phyloP scores from a whole-genome alignment of 2,888 invertebrate species.

The Oscheius sp. region DNA sequence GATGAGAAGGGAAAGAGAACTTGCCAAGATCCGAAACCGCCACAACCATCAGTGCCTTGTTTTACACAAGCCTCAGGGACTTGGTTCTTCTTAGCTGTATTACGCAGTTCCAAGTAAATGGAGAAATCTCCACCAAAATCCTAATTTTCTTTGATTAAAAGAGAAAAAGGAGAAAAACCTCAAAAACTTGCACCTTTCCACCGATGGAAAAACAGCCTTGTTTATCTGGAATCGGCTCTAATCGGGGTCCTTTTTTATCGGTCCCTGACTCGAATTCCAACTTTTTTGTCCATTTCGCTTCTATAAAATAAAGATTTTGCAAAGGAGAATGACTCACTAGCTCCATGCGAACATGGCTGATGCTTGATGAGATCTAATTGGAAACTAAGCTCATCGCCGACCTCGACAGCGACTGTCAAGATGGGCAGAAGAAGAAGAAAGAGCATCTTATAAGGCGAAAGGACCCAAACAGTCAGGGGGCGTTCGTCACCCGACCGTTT shows the following conservation, averaged over 20 bases:
- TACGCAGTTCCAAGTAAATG: slow-evolving; percentile 65
- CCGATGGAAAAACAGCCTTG: slow-evolving; percentile 60
- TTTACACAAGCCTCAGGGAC: slow-evolving; percentile 67
- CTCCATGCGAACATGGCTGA: slow-evolving; percentile 62
- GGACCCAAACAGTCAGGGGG: not conserved
- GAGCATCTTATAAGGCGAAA: not conserved
- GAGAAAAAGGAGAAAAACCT: slow-evolving; percentile 33
- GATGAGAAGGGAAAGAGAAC: not conserved
- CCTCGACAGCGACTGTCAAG: slow-evolving; percentile 5
- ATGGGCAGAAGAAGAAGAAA: not conserved
- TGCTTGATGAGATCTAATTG: slow-evolving; percentile 68
- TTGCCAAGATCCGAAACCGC: slow-evolving; percentile 66
- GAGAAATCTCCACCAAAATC: slow-evolving; percentile 69
- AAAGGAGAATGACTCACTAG: slow-evolving; percentile 28
- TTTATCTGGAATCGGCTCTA: slow-evolving; percentile 46
- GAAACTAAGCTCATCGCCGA: slow-evolving; percentile 63
- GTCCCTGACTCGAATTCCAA: slow-evolving; percentile 67
- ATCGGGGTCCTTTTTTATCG: slow-evolving; percentile 60
- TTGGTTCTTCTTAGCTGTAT: slow-evolving; percentile 63
- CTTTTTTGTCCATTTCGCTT: slow-evolving; percentile 65
- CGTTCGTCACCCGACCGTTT: slow-evolving; percentile 16
- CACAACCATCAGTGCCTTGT: slow-evolving; percentile 65
- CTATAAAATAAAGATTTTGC: slow-evolving; percentile 19
- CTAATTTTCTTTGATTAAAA: slow-evolving; percentile 20
- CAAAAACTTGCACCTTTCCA: slow-evolving; percentile 63